A percentile compares a stretch with the other conserved stretches of the same genome.
Conservation (phyloP, 2,888 invertebrate species). For the Agrotis ipsilon region DNA sequence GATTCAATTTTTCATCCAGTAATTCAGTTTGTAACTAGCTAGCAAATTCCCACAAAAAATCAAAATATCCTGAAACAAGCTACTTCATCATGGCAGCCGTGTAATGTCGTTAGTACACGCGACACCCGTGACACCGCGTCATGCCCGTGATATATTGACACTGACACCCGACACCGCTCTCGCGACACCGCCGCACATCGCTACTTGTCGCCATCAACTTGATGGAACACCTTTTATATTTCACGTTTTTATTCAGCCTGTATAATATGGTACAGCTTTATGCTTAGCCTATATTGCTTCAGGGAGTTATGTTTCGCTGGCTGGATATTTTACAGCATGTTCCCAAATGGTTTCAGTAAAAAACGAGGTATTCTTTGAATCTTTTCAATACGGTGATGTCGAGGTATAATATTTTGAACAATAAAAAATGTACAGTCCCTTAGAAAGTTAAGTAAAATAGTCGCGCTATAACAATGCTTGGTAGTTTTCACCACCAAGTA, state of each 20-base stretch:
- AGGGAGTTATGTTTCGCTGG: constrained; percentile 12
- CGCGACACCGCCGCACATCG: constrained; percentile 48
- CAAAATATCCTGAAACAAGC: constrained; percentile 24
- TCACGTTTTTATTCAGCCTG: constrained; percentile 36
- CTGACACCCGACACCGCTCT: constrained; percentile 52
- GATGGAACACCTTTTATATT: constrained; percentile 59
- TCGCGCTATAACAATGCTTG: no score
- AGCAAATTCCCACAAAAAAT: neutral
- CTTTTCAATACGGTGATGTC: no score
- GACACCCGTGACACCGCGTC: constrained; percentile 55
- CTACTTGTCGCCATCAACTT: constrained; percentile 48
- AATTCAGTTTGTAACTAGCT: no score
- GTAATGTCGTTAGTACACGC: constrained; percentile 46
- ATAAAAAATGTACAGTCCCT: no score
- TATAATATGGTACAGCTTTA: constrained; percentile 21
- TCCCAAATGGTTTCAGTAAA: neutral
- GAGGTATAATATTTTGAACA: no score
- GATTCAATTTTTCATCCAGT: no score
- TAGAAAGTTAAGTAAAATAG: no score
- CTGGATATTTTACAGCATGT: neutral
- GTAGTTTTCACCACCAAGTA: no score
- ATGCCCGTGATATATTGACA: constrained; percentile 50
- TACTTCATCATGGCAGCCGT: constrained; percentile 39
- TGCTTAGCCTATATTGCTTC: constrained; percentile 6
- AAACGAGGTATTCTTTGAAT: no score